Evolutionary conservation across 2,113 vertebrate genomes (phyloP).

Genomic region (Centropristis striata): DNA sequence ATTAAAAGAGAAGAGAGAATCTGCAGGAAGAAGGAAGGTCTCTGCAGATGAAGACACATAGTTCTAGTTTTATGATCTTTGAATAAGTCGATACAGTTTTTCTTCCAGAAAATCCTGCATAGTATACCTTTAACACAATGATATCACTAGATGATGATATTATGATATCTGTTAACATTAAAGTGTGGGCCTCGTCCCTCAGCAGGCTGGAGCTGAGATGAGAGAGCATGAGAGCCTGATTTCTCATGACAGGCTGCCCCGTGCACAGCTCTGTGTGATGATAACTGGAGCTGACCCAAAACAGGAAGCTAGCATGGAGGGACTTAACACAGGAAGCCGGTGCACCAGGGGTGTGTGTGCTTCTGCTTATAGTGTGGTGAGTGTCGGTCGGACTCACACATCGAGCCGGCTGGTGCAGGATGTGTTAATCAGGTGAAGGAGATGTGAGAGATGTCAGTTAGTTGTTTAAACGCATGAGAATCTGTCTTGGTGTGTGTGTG

Average conservation of each 20-base stretch:
- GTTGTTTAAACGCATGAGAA: not conserved
- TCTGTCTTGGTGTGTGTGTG: not conserved
- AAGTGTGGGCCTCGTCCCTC: conserved; percentile 25
- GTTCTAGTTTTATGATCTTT: too few species aligned
- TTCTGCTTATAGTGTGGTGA: conserved; percentile 55
- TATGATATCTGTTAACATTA: not conserved
- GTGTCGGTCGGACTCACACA: conserved; percentile 40
- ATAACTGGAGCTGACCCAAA: conserved; percentile 81
- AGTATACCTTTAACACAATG: not conserved
- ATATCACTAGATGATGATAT: too few species aligned
- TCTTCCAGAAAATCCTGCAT: too few species aligned
- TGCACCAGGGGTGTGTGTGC: conserved; percentile 62
- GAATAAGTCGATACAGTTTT: too few species aligned
- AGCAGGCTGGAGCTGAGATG: conserved; percentile 42
- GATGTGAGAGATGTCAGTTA: not conserved
- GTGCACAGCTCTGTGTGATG: conserved; percentile 75
- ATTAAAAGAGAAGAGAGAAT: too few species aligned
- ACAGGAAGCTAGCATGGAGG: conserved; percentile 80
- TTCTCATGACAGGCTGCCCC: conserved; percentile 74
- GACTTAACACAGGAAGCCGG: conserved; percentile 83
- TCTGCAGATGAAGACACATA: too few species aligned
- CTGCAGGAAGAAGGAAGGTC: too few species aligned
- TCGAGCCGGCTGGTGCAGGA: conserved; percentile 13
- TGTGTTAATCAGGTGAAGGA: conserved; percentile 15
- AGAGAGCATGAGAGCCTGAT: conserved; percentile 66